Evolutionary conservation across 2,888 invertebrate genomes (phyloP).

Genomic region (Chrysodeixis includens): DNA sequence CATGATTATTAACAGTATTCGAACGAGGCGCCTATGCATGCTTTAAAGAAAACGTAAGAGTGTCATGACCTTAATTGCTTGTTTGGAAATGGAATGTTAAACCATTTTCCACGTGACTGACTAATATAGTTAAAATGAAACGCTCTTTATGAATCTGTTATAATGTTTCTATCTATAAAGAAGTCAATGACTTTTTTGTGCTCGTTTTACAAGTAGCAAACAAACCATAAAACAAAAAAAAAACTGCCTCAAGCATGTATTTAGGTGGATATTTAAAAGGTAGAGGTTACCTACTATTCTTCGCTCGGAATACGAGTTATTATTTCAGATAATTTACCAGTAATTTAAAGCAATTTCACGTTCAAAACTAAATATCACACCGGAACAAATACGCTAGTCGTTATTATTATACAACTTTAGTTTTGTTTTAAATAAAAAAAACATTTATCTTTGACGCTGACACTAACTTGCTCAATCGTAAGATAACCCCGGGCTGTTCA

Average conservation of each 20-base stretch:
- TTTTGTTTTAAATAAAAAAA: conserved; percentile 26
- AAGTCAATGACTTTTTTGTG: conserved; percentile 9
- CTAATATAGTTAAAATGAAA: conserved; percentile 18
- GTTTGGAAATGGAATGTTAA: conserved; percentile 33
- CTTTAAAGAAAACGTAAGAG: conserved; percentile 53
- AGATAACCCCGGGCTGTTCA: conserved; percentile 49
- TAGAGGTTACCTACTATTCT: conserved; percentile 30
- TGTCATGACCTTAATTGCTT: conserved; percentile 58
- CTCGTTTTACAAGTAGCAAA: conserved; percentile 8
- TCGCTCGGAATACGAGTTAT: conserved; percentile 34
- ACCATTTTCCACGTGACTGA: conserved; percentile 38
- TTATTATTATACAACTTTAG: conserved; percentile 21
- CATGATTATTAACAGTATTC: conserved; percentile 51
- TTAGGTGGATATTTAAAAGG: conserved; percentile 26
- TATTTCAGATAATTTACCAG: conserved; percentile 54
- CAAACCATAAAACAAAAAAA: conserved; percentile 33
- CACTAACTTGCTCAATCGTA: conserved; percentile 32
- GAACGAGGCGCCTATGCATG: conserved; percentile 38
- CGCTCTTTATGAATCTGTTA: conserved; percentile 15
- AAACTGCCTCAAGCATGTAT: conserved; percentile 18
- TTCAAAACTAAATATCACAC: conserved; percentile 46
- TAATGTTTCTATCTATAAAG: conserved; percentile 14
- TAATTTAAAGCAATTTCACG: conserved; percentile 64
- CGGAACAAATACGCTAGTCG: conserved; percentile 41
- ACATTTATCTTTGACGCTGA: conserved; percentile 49